phyloP scores from a whole-genome alignment of 2,888 invertebrate species.

The Caenorhabditis panamensis region DNA sequence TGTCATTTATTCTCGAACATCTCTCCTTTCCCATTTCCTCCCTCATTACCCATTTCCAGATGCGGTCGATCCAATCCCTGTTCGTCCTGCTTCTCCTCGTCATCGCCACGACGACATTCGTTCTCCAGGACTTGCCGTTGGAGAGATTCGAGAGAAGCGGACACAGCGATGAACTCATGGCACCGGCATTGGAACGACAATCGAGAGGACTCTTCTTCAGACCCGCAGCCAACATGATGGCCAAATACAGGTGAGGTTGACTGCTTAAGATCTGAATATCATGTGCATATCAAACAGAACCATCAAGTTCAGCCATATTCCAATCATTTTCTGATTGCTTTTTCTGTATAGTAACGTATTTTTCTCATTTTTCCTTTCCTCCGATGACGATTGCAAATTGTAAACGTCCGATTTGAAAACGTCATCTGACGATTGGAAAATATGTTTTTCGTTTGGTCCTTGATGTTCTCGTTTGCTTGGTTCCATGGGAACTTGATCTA shows the following conservation, averaged over 20 bases:
- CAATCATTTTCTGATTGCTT: background rate
- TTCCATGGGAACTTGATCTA: too few relatives aligned
- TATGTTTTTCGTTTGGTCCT: too few relatives aligned
- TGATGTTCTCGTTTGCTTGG: too few relatives aligned
- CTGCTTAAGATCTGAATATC: too few relatives aligned
- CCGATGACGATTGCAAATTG: too few relatives aligned
- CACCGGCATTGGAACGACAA: conserved; percentile 19
- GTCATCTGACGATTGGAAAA: background rate
- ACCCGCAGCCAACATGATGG: conserved; percentile 24
- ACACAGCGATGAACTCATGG: conserved; percentile 1
- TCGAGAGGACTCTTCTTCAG: conserved; percentile 22
- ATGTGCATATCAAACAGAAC: too few relatives aligned
- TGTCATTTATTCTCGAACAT: background rate
- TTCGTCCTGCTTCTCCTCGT: conserved; percentile 29
- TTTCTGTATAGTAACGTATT: background rate
- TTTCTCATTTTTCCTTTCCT: too few relatives aligned
- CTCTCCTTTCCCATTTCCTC: background rate
- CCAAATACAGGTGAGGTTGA: conserved; percentile 43
- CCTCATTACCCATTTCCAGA: conserved; percentile 22
- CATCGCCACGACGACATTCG: conserved; percentile 32
- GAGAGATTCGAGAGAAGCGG: conserved; percentile 62
- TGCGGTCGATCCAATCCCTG: conserved; percentile 28
- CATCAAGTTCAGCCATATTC: too few relatives aligned
- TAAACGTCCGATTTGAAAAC: background rate
- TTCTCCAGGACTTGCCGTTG: conserved; percentile 62